Evolutionary conservation across 2,797 vertebrate genomes (phyloP).

Genomic region (Coreius guichenoti): DNA sequence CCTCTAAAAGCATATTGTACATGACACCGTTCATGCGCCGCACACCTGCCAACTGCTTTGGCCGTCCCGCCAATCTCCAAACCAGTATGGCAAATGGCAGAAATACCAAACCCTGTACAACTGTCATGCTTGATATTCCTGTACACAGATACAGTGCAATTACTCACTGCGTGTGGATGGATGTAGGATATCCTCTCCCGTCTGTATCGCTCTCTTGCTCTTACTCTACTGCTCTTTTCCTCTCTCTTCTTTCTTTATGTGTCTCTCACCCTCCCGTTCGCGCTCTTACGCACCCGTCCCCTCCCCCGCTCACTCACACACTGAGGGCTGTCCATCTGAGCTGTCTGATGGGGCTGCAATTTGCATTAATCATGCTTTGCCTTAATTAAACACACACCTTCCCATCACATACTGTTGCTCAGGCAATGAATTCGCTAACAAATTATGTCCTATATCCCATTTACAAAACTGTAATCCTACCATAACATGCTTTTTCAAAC

Average conservation of each 20-base stretch:
- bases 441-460: conserved; percentile 27
- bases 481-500: neutral
- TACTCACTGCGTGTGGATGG: conserved; percentile 52
- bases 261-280: conserved; percentile 54
- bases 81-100: neutral
- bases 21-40: neutral
- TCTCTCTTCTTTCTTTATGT: conserved; percentile 38
- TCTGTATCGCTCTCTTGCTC: conserved; percentile 41
- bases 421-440: conserved; percentile 73
- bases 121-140: conserved; percentile 19
- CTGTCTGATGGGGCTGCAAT: conserved; percentile 59
- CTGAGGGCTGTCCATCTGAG: conserved; percentile 59
- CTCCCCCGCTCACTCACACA: conserved; percentile 62
- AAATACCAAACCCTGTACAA: neutral
- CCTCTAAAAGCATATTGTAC: conserved; percentile 4
- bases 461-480: conserved; percentile 15
- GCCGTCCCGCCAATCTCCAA: conserved; percentile 12
- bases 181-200: conserved; percentile 17
- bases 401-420: conserved; percentile 72
- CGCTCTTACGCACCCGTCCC: conserved; percentile 58
- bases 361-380: conserved; percentile 62
- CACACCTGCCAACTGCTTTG: conserved; percentile 41
- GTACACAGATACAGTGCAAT: conserved; percentile 25
- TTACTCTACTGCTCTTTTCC: conserved; percentile 47
- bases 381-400: conserved; percentile 66